Percentiles rank a stretch among this genome's conserved stretches.
phyloP scores from a whole-genome alignment of 2,888 invertebrate species.

The Sphecodes monilicornis region DNA sequence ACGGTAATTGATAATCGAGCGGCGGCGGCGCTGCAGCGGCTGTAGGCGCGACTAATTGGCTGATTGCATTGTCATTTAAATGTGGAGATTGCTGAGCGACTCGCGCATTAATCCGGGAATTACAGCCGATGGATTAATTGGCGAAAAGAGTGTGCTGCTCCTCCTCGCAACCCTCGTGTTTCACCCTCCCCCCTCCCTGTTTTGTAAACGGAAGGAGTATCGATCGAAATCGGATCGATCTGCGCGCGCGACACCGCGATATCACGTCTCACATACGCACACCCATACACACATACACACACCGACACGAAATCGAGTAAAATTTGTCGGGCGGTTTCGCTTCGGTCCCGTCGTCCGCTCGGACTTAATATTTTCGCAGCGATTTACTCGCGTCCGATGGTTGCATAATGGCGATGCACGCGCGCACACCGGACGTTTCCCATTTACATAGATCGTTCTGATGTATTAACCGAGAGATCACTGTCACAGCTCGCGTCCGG shows the following conservation, averaged over 20 bases:
- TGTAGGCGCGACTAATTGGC: conserved; percentile 69
- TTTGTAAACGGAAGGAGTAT: conserved; percentile 23
- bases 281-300: no score
- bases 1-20: conserved; percentile 81
- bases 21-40: conserved; percentile 56
- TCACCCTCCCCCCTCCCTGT: neutral
- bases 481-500: conserved; percentile 27
- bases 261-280: no score
- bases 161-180: conserved; percentile 26
- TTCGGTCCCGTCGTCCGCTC: conserved; percentile 11
- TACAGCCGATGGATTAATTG: conserved; percentile 80
- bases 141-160: conserved; percentile 68
- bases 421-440: conserved; percentile 40
- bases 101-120: conserved; percentile 76
- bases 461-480: conserved; percentile 53
- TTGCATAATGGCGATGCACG: conserved; percentile 27
- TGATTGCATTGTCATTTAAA: conserved; percentile 79
- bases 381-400: conserved; percentile 40
- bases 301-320: conserved; percentile 19
- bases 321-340: conserved; percentile 21
- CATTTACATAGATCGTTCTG: conserved; percentile 51
- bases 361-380: conserved; percentile 38
- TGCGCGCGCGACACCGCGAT: neutral
- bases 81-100: conserved; percentile 73
- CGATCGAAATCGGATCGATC: conserved; percentile 27